Evolutionary conservation across 2,888 invertebrate genomes (phyloP).

Genomic region (Lasioglossum villosulum): DNA sequence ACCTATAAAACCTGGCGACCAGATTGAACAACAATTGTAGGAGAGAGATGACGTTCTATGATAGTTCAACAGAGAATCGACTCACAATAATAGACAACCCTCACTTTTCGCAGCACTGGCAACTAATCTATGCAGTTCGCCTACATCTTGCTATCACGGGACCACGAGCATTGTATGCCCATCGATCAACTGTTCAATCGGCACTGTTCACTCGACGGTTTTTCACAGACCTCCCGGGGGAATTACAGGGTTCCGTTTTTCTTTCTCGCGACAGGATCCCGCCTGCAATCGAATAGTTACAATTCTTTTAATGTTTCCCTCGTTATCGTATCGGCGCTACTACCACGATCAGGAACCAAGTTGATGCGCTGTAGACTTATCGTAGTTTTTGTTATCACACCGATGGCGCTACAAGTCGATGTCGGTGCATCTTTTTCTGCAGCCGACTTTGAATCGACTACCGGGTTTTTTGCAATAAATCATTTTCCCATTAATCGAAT

Average conservation of each 20-base stretch:
- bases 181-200: background rate
- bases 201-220: constrained; percentile 15
- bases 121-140: constrained; percentile 42
- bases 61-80: constrained; percentile 26
- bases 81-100: constrained; percentile 52
- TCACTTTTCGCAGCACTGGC: constrained; percentile 32
- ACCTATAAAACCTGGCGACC: constrained; percentile 53
- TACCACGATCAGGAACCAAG: constrained; percentile 53
- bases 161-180: constrained; percentile 26
- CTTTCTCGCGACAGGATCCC: background rate
- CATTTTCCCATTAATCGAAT: background rate
- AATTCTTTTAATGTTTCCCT: constrained; percentile 46
- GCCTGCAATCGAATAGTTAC: background rate
- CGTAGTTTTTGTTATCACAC: constrained; percentile 53
- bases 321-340: constrained; percentile 58
- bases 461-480: background rate
- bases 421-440: constrained; percentile 20
- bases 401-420: constrained; percentile 54
- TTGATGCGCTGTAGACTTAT: constrained; percentile 63
- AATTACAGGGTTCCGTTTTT: background rate
- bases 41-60: background rate
- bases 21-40: constrained; percentile 9
- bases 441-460: background rate
- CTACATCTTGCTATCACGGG: constrained; percentile 53
- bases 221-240: background rate